Percentiles rank a stretch among this genome's conserved stretches.
phyloP scores from a whole-genome alignment of 2,113 vertebrate species.

The Percina caprodes region DNA sequence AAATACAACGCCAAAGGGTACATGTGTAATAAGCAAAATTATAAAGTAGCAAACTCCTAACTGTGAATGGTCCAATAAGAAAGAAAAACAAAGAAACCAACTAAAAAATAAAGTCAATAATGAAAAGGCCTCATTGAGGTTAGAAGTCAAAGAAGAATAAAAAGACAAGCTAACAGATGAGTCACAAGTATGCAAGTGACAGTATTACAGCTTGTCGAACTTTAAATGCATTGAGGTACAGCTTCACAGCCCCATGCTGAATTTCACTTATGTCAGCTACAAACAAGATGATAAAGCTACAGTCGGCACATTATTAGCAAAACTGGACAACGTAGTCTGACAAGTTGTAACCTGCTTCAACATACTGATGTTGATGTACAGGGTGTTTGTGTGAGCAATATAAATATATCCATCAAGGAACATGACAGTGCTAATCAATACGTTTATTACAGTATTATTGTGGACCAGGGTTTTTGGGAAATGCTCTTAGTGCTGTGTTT shows the following conservation, averaged over 20 bases:
- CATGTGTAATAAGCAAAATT: background rate
- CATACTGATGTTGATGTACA: background rate
- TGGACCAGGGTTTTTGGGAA: background rate
- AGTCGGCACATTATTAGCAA: background rate
- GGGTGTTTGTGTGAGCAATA: background rate
- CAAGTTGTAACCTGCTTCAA: background rate
- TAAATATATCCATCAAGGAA: constrained; percentile 3
- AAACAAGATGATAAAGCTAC: background rate
- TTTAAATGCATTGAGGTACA: background rate
- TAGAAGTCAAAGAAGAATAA: background rate
- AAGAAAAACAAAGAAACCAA: background rate
- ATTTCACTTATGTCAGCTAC: constrained; percentile 1
- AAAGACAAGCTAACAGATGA: background rate
- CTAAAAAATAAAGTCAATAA: too few relatives aligned
- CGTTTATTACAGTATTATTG: background rate
- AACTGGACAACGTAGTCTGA: background rate
- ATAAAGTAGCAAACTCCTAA: background rate
- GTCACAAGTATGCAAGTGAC: background rate
- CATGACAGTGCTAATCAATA: constrained; percentile 2
- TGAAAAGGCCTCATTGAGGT: background rate
- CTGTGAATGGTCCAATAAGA: background rate
- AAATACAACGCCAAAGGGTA: background rate
- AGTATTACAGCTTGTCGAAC: background rate
- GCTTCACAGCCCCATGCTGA: background rate
- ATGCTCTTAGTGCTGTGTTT: background rate